Base-by-base conservation (phyloP, 2,797 vertebrate species). In the Paguma larvata region DNA sequence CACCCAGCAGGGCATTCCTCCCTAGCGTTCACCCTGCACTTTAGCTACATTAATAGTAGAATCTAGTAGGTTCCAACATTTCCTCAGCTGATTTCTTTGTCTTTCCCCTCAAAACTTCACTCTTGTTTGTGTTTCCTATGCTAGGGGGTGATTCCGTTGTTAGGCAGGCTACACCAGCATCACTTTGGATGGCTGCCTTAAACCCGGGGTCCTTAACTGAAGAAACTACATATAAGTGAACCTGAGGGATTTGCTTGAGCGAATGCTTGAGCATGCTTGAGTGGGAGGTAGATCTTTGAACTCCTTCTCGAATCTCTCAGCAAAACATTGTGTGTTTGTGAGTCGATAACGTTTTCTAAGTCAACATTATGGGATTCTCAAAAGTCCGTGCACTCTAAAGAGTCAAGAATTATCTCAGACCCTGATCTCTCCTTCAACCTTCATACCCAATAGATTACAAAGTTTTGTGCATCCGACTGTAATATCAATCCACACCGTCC, bases 211-310 rank as follows among this genome's bases (percentile, higher is more conserved):
- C 23, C 73, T 53, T 80, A 70, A 41, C 63, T 30, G 12, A 7
- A 10, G 12, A 7, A 10, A 63, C 27, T 8, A 15, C 12, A 63
- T 13, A n/a, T 62, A 41, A 68, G 32, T 65, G 15, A 63, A 41
- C 12, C 34, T 53, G 11, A 79, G 44, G 44, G 10, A 5, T 27
- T 38, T 3, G 38, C 38, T 38, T 38, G 38, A 38, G 2, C 38
- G 38, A 38, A 38, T 38, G 2, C 38, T 38, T 38, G 11, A 68
- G 15, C 2, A 0, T 0, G 0, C 6, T 78, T 11, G 10, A 32
- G n/a, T 7, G 27, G 19, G 5, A 6, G 16, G 8, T 3, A n/a
- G 13, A 13, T 62, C 51, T 32, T 2, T 53, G 73, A 80, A 53
- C 48, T 41, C 9, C 34, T 10, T 34, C 73, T 92, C 63, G 30